A percentile compares a stretch with the other conserved stretches of the same genome.
phyloP scores from a whole-genome alignment of 1,140 invertebrate species.

The Lerema accius region DNA sequence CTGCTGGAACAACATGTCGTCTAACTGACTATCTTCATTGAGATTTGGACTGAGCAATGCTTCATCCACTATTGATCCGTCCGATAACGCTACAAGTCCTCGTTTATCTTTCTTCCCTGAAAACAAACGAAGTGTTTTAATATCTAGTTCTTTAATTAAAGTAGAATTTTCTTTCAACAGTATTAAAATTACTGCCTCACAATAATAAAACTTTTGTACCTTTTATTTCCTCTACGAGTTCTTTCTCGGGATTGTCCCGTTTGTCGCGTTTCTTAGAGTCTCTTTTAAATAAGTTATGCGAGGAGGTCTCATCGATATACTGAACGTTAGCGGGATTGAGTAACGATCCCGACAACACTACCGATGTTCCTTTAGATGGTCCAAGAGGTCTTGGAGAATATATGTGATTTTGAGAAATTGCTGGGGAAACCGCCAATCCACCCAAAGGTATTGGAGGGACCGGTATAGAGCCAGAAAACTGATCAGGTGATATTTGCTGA shows the following conservation, averaged over 20 bases:
- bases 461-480: conserved; percentile 31
- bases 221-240: conserved; percentile 53
- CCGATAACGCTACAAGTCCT: conserved; percentile 84
- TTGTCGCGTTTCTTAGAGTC: conserved; percentile 78
- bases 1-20: conserved; percentile 73
- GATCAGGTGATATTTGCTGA: conserved; percentile 47
- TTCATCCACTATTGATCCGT: conserved; percentile 87
- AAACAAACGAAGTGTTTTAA: conserved; percentile 31
- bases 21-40: conserved; percentile 48
- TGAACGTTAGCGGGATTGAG: conserved; percentile 83
- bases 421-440: conserved; percentile 38
- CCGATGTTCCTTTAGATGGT: conserved; percentile 58
- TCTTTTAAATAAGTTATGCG: conserved; percentile 83
- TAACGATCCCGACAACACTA: conserved; percentile 69
- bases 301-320: conserved; percentile 82
- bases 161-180: conserved; percentile 3
- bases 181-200: too few relatives aligned
- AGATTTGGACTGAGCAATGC: conserved; percentile 72
- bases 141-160: conserved; percentile 1
- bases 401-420: conserved; percentile 39
- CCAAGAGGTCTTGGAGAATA: conserved; percentile 50
- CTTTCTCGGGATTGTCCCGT: conserved; percentile 79
- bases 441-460: conserved; percentile 44
- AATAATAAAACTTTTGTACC: too few relatives aligned
- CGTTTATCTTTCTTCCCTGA: conserved; percentile 85